Conservation (phyloP, 2,888 invertebrate species). For the Girardia tigrina region DNA sequence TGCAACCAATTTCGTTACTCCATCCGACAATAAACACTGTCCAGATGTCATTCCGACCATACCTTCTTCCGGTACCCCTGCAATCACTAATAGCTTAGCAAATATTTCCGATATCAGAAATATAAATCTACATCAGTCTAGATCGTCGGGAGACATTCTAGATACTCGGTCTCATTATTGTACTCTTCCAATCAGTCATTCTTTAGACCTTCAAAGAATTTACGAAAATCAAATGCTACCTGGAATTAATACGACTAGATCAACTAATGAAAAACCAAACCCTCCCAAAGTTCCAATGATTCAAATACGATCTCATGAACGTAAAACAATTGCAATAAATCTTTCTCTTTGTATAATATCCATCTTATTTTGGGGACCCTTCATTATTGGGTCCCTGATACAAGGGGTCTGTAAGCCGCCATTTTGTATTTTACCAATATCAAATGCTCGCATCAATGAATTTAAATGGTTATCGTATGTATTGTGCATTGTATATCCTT, state of each 20-base stretch:
- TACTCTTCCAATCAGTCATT: background rate
- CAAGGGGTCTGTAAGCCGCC: constrained; percentile 29
- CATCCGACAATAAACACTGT: background rate
- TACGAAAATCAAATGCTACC: background rate
- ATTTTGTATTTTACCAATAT: constrained; percentile 1
- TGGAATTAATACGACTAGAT: background rate
- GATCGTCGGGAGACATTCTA: background rate
- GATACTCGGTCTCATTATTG: background rate
- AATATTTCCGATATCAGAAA: background rate
- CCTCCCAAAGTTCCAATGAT: background rate
- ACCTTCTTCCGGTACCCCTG: background rate
- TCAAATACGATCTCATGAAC: constrained; percentile 21
- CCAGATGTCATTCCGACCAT: constrained; percentile 7
- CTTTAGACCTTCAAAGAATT: constrained; percentile 6
- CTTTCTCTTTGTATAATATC: constrained; percentile 20
- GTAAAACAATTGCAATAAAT: constrained; percentile 25
- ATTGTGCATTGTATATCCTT: constrained; percentile 10
- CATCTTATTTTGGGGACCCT: constrained; percentile 33
- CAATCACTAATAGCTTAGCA: background rate
- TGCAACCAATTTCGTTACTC: background rate
- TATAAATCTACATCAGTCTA: background rate
- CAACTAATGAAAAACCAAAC: background rate
- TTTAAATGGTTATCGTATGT: constrained; percentile 35
- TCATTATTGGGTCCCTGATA: constrained; percentile 32
- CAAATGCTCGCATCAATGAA: constrained; percentile 27